Percentiles rank a stretch among this genome's conserved stretches.
Evolutionary conservation across 2,797 vertebrate species (phyloP).

Genomic region (Somateria mollissima): DNA sequence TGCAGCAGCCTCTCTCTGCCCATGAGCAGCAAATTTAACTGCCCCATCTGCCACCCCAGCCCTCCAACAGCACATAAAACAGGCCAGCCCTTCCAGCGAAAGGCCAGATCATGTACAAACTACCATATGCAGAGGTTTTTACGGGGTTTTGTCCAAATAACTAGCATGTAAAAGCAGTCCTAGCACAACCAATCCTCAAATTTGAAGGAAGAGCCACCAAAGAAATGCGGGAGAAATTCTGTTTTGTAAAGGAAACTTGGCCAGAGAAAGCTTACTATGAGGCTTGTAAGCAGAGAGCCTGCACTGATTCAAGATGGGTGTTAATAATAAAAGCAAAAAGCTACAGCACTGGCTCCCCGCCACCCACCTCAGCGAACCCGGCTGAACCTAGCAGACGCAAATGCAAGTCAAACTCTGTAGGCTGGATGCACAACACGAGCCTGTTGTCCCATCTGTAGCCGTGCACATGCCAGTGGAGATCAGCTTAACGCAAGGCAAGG

Average conservation of each 20-base stretch:
- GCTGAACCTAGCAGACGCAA: constrained; percentile 34
- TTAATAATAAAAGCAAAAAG: constrained; percentile 29
- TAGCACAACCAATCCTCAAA: background rate
- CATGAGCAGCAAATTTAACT: constrained; percentile 36
- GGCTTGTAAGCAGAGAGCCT: background rate
- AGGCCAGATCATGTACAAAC: background rate
- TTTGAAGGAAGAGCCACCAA: background rate
- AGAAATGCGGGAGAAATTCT: background rate
- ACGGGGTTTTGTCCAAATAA: background rate
- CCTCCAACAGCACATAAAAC: constrained; percentile 5
- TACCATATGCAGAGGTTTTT: background rate
- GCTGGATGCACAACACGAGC: constrained; percentile 43
- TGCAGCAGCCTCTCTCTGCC: background rate
- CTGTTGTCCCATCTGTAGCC: constrained; percentile 62
- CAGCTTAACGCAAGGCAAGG: constrained; percentile 10
- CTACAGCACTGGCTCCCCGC: background rate
- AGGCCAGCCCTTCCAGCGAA: background rate
- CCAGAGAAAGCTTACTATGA: background rate
- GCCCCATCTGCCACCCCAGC: constrained; percentile 24
- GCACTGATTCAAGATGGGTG: background rate
- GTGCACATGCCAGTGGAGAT: constrained; percentile 42
- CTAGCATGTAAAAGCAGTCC: background rate
- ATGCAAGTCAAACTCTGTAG: constrained; percentile 34
- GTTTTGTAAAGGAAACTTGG: background rate
- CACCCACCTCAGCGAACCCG: constrained; percentile 24